phyloP scores from a whole-genome alignment of 2,888 invertebrate species.

The Netelia inedita region DNA sequence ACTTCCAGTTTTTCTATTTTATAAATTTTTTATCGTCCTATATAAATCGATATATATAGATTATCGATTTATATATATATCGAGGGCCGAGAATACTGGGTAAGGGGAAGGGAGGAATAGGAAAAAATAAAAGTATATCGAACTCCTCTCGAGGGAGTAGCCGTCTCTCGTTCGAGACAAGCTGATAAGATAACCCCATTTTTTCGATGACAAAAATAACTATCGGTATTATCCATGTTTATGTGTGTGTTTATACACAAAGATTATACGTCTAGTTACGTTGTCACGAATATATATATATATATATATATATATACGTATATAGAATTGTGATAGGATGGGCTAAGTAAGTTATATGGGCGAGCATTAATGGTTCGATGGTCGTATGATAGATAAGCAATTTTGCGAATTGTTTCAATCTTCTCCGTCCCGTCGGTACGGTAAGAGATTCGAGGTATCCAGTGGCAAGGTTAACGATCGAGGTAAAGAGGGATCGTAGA shows the following conservation, averaged over 20 bases:
- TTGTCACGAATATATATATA: constrained; percentile 2
- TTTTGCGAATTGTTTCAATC: constrained; percentile 27
- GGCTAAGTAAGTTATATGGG: not conserved
- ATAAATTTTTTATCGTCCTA: not conserved
- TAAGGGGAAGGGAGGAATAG: not conserved
- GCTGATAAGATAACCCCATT: constrained; percentile 48
- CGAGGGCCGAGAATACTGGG: not conserved
- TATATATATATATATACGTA: constrained; percentile 4
- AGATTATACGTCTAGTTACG: not conserved
- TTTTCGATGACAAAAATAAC: constrained; percentile 22
- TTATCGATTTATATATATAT: not conserved
- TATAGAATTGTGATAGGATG: not conserved
- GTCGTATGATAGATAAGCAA: constrained; percentile 24
- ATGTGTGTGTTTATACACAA: not conserved
- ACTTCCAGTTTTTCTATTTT: not conserved
- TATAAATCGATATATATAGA: not conserved
- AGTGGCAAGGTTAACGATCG: constrained; percentile 27
- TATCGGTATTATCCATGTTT: constrained; percentile 6
- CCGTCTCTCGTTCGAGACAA: constrained; percentile 28
- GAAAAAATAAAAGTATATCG: constrained; percentile 1
- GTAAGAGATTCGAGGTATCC: not conserved
- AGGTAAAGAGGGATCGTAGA: not conserved
- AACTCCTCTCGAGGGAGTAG: constrained; percentile 31
- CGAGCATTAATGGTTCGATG: not conserved
- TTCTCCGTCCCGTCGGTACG: not conserved